A percentile compares a stretch with the other conserved stretches of the same genome.
Conservation (phyloP, 1,140 invertebrate genomes). For the Drosophila subpulchrella region DNA sequence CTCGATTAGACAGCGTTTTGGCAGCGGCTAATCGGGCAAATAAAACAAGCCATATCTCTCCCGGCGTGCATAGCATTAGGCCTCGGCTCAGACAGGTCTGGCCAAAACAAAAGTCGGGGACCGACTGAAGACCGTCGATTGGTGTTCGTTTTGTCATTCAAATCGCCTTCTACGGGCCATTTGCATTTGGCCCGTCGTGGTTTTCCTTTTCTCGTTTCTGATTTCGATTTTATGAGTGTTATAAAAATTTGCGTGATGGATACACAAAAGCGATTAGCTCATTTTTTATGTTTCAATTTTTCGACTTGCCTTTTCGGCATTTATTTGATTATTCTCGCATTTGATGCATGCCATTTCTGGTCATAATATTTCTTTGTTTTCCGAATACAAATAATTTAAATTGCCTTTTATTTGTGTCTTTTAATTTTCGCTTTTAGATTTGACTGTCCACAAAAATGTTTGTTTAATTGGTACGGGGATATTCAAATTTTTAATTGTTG, state of each 20-base stretch:
- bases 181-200: conserved; percentile 47
- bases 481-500: conserved; percentile 31
- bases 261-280: conserved; percentile 70
- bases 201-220: conserved; percentile 22
- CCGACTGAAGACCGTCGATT: conserved; percentile 22
- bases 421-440: conserved; percentile 18
- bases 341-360: conserved; percentile 45
- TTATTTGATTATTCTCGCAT: conserved; percentile 41
- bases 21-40: conserved; percentile 62
- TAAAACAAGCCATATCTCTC: conserved; percentile 66
- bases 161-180: conserved; percentile 55
- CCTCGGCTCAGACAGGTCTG: conserved; percentile 27
- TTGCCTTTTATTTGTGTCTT: conserved; percentile 12
- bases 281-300: conserved; percentile 66
- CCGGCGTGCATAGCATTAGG: conserved; percentile 37
- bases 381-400: conserved; percentile 31
- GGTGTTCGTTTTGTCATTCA: conserved; percentile 67
- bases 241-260: conserved; percentile 68
- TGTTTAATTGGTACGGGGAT: conserved; percentile 5
- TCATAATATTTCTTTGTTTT: conserved; percentile 46
- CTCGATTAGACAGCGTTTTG: conserved; percentile 51
- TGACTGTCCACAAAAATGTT: not conserved
- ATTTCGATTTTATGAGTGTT: conserved; percentile 50
- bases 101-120: conserved; percentile 11
- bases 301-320: conserved; percentile 38